phyloP scores from a whole-genome alignment of 2,797 vertebrate genomes.

The Helostoma temminkii region DNA sequence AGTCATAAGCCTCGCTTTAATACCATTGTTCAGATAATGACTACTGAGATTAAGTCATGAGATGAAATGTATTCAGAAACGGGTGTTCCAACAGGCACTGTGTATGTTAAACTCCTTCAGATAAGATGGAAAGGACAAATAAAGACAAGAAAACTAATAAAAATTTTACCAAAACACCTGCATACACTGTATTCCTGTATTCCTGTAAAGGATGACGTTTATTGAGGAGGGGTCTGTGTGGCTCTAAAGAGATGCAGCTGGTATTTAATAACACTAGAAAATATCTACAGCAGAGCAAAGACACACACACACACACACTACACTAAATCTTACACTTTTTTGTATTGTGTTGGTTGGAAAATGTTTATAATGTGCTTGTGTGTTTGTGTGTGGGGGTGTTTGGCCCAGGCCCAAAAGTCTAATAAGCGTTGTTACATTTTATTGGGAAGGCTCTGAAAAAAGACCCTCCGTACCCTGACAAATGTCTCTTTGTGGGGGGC shows the following conservation, averaged over 20 bases:
- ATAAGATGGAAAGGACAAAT: too few species aligned
- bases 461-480: conserved; percentile 52
- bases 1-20: too few species aligned
- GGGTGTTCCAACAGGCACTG: too few species aligned
- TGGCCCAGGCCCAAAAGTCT: conserved; percentile 10
- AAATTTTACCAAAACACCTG: too few species aligned
- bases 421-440: conserved; percentile 54
- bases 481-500: conserved; percentile 62
- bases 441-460: conserved; percentile 49
- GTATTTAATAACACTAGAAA: conserved; percentile 58
- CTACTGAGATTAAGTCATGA: too few species aligned
- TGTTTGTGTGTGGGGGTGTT: conserved; percentile 10
- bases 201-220: conserved; percentile 59
- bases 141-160: not conserved
- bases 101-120: too few species aligned
- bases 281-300: conserved; percentile 47
- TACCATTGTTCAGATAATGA: too few species aligned
- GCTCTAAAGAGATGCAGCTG: conserved; percentile 72
- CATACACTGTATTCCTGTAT: not conserved
- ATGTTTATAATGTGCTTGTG: conserved; percentile 20
- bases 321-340: conserved; percentile 45
- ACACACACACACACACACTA: conserved; percentile 22
- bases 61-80: too few species aligned
- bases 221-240: conserved; percentile 63
- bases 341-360: conserved; percentile 39